phyloP scores from a whole-genome alignment of 2,888 invertebrate species.

The Beris chalybata region DNA sequence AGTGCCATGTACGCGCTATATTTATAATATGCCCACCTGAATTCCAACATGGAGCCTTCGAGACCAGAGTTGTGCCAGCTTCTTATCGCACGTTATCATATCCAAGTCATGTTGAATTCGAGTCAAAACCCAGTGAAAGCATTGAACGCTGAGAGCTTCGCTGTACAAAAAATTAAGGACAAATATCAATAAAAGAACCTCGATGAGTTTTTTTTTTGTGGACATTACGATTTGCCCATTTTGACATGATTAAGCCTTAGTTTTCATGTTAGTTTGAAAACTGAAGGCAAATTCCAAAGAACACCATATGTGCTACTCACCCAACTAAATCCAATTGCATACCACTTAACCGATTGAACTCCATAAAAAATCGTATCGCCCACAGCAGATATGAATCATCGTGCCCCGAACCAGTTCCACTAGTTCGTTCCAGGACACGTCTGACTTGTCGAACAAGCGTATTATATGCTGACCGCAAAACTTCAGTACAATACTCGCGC shows the following conservation, averaged over 20 bases:
- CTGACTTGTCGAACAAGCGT: slow-evolving; percentile 86
- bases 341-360: slow-evolving; percentile 88
- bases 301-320: slow-evolving; percentile 57
- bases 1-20: background rate
- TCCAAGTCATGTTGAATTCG: slow-evolving; percentile 83
- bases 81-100: slow-evolving; percentile 84
- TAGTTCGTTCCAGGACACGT: slow-evolving; percentile 69
- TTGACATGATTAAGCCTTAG: no score
- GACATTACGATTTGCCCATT: no score
- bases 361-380: slow-evolving; percentile 95
- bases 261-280: no score
- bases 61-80: slow-evolving; percentile 80
- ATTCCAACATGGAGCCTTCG: slow-evolving; percentile 83
- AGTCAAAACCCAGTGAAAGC: slow-evolving; percentile 82
- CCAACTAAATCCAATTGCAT: slow-evolving; percentile 87
- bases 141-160: slow-evolving; percentile 88
- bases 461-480: slow-evolving; percentile 91
- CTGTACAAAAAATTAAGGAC: slow-evolving; percentile 57
- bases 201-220: no score
- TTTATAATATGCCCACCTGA: slow-evolving; percentile 45
- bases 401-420: slow-evolving; percentile 68
- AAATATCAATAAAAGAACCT: slow-evolving; percentile 34
- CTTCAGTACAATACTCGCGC: slow-evolving; percentile 92
- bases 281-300: background rate
- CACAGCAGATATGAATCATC: slow-evolving; percentile 95